Percentiles rank a stretch among this genome's conserved stretches.
Evolutionary conservation across 2,888 invertebrate genomes (phyloP).

Genomic region (Rhogogaster chlorosoma): DNA sequence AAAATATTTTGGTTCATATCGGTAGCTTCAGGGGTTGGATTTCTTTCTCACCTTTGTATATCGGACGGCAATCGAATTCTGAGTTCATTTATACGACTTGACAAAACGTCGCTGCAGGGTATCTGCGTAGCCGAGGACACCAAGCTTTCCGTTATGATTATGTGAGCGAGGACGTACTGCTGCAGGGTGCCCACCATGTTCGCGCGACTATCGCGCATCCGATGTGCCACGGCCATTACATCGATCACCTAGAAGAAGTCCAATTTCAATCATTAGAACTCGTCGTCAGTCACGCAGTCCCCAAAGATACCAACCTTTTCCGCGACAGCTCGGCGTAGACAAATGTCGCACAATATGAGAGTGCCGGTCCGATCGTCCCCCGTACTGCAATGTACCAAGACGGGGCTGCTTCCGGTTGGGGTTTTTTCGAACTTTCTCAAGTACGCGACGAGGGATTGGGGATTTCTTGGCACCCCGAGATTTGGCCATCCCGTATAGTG

Average conservation of each 20-base stretch:
- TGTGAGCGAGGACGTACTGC: too few species aligned
- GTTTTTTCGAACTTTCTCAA: slow-evolving; percentile 74
- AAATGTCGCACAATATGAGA: slow-evolving; percentile 81
- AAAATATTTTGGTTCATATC: slow-evolving; percentile 49
- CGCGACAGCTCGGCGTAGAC: slow-evolving; percentile 78
- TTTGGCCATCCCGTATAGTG: slow-evolving; percentile 81
- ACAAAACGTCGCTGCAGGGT: slow-evolving; percentile 58
- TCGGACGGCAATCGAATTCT: slow-evolving; percentile 66
- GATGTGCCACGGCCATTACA: slow-evolving; percentile 60
- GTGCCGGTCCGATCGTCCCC: slow-evolving; percentile 83
- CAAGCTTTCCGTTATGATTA: too few species aligned
- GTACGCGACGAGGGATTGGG: slow-evolving; percentile 74
- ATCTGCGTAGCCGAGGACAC: too few species aligned
- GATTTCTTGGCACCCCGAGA: slow-evolving; percentile 78
- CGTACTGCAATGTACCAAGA: slow-evolving; percentile 82
- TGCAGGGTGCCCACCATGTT: too few species aligned
- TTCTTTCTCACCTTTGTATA: slow-evolving; percentile 67
- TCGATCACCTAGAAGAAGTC: slow-evolving; percentile 63
- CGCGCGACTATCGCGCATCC: too few species aligned
- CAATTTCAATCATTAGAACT: not conserved
- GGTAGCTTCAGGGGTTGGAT: not conserved
- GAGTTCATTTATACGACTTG: slow-evolving; percentile 63
- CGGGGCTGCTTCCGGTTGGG: slow-evolving; percentile 73
- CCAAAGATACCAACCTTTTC: slow-evolving; percentile 75
- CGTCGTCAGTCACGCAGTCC: slow-evolving; percentile 64